phyloP scores from a whole-genome alignment of 2,888 invertebrate species.

The Cetonia aurata region DNA sequence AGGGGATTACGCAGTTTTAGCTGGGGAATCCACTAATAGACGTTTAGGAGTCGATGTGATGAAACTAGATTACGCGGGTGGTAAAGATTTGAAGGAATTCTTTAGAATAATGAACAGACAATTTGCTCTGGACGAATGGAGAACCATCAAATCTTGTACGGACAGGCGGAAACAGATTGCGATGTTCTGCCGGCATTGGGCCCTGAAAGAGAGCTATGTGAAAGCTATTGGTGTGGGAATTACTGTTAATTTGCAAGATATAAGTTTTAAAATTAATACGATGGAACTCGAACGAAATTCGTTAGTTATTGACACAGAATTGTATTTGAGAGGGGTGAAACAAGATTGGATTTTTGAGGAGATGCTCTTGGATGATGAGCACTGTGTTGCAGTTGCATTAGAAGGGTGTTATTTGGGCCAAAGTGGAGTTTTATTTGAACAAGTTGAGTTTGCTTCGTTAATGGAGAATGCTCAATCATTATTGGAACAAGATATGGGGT shows the following conservation, averaged over 20 bases:
- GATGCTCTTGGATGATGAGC: constrained; percentile 78
- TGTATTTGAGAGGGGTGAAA: constrained; percentile 73
- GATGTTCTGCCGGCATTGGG: constrained; percentile 92
- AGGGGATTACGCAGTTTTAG: constrained; percentile 87
- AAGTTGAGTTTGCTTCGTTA: constrained; percentile 73
- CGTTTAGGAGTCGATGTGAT: constrained; percentile 89
- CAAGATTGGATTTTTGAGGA: constrained; percentile 87
- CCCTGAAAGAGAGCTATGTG: constrained; percentile 93
- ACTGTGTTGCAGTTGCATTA: constrained; percentile 84
- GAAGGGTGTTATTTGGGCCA: constrained; percentile 50
- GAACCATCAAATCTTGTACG: constrained; percentile 72
- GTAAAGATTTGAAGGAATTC: constrained; percentile 81
- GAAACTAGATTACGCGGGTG: constrained; percentile 83
- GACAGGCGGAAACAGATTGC: constrained; percentile 76
- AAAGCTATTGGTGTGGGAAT: constrained; percentile 93
- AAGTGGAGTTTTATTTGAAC: constrained; percentile 65
- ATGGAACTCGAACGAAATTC: constrained; percentile 66
- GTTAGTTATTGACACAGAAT: constrained; percentile 74
- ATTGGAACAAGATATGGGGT: constrained; percentile 69
- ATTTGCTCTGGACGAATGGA: constrained; percentile 87
- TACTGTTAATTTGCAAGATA: constrained; percentile 78
- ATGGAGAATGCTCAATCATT: constrained; percentile 70
- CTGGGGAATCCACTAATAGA: constrained; percentile 70
- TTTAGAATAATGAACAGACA: constrained; percentile 90
- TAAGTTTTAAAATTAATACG: constrained; percentile 80